These are phyloP conservation scores for Reinhardtius hippoglossoides DNA, from an alignment of 2,113 vertebrate species.

Conservation along the genomic window DNA sequence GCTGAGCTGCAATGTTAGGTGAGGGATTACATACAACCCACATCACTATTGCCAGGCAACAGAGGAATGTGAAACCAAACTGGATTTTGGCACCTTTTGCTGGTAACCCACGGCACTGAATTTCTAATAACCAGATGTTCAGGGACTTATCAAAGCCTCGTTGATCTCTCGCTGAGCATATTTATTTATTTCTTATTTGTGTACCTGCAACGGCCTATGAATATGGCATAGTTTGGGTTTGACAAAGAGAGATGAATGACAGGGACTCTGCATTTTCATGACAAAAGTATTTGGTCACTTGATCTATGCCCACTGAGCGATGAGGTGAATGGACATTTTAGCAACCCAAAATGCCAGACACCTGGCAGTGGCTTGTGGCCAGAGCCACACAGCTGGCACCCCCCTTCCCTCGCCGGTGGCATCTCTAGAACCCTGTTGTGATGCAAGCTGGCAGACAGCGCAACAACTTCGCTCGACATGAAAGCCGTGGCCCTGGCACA, in stretches of 20 bases:
- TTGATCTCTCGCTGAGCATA: slow-evolving; percentile 57
- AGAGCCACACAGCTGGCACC: slow-evolving; percentile 71
- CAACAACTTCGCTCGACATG: slow-evolving; percentile 69
- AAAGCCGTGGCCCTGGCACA: slow-evolving; percentile 70
- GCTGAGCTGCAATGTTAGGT: slow-evolving; percentile 57
- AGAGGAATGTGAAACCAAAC: slow-evolving; percentile 57
- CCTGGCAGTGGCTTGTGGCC: slow-evolving; percentile 68
- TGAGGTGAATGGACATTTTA: slow-evolving; percentile 53
- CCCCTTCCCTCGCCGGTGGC: slow-evolving; percentile 29
- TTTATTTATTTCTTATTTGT: slow-evolving; percentile 25
- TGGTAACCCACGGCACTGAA: slow-evolving; percentile 63
- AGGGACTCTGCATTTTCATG: slow-evolving; percentile 4
- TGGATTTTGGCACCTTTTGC: slow-evolving; percentile 62
- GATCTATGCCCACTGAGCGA: slow-evolving; percentile 36
- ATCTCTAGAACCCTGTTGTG: slow-evolving; percentile 60
- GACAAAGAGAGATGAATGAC: slow-evolving; percentile 5
- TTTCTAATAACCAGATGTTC: slow-evolving; percentile 77
- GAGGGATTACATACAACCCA: slow-evolving; percentile 70
- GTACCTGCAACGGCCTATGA: slow-evolving; percentile 31
- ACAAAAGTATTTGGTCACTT: slow-evolving; percentile 48
- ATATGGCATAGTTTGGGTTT: slow-evolving; percentile 36
- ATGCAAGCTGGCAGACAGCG: slow-evolving; percentile 67
- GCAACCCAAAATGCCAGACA: slow-evolving; percentile 47
- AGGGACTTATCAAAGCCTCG: slow-evolving; percentile 68
- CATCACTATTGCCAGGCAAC: slow-evolving; percentile 74